Conservation (phyloP, 1,140 invertebrate species). For the Batillaria attramentaria region DNA sequence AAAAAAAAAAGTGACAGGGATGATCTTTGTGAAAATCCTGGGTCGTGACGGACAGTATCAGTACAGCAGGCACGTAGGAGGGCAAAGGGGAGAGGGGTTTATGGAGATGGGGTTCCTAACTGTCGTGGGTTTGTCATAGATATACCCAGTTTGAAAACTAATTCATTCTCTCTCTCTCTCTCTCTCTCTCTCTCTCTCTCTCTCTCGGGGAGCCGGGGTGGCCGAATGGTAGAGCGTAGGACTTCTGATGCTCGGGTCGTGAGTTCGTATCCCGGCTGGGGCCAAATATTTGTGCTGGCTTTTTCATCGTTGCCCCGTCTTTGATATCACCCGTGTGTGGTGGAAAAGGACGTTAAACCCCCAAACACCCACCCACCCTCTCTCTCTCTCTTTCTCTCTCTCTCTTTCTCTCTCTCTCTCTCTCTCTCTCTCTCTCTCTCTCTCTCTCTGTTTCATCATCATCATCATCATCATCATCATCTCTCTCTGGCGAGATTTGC, state of each 20-base stretch:
- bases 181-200: constrained; percentile 5
- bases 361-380: neutral
- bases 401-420: neutral
- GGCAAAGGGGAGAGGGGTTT: too few species aligned
- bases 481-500: neutral
- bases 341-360: neutral
- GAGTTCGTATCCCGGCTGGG: neutral
- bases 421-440: constrained; percentile 5
- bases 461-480: neutral
- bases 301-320: neutral
- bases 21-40: neutral
- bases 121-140: neutral
- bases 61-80: too few species aligned
- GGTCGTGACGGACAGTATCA: too few species aligned
- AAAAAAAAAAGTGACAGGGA: neutral
- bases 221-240: neutral
- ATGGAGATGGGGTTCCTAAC: neutral
- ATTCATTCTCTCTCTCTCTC: neutral
- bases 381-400: neutral
- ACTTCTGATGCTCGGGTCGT: neutral
- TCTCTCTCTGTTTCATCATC: neutral
- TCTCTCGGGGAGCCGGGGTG: neutral
- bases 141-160: neutral
- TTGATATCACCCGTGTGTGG: neutral
- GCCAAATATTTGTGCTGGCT: neutral